These are phyloP conservation scores for Glaucidium brasilianum DNA, from an alignment of 2,113 vertebrate species.

Conservation along the genomic window DNA sequence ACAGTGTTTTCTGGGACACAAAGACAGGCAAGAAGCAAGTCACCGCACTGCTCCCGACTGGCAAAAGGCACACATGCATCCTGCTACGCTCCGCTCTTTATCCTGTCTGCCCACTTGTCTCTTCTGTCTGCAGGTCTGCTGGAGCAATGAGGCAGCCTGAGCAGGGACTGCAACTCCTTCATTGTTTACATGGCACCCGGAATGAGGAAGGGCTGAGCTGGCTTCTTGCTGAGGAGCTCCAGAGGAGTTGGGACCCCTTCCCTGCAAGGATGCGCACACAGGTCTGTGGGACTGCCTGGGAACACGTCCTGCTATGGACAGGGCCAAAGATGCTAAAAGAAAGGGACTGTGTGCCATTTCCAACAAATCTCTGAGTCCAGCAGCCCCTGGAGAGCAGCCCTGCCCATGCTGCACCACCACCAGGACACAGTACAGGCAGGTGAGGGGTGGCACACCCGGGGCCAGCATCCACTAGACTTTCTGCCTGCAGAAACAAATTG, in stretches of 20 bases:
- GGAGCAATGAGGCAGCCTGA: not conserved
- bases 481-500: not conserved
- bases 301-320: not conserved
- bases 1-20: not conserved
- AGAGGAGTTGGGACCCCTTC: not conserved
- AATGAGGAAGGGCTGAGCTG: not conserved
- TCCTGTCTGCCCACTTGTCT: not conserved
- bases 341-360: not conserved
- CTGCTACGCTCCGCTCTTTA: not conserved
- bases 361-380: not conserved
- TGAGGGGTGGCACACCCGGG: not conserved
- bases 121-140: not conserved
- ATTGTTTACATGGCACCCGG: not conserved
- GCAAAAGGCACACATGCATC: not conserved
- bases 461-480: not conserved
- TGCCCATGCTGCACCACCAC: not conserved
- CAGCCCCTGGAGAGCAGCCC: not conserved
- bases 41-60: not conserved
- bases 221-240: not conserved
- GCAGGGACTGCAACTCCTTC: not conserved
- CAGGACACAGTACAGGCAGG: not conserved
- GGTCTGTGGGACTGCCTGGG: not conserved
- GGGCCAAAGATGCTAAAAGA: not conserved
- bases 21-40: not conserved
- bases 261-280: not conserved